A percentile compares a stretch with the other conserved stretches of the same genome.
phyloP scores from a whole-genome alignment of 2,888 invertebrate species.

The Drosophila paranaensis region DNA sequence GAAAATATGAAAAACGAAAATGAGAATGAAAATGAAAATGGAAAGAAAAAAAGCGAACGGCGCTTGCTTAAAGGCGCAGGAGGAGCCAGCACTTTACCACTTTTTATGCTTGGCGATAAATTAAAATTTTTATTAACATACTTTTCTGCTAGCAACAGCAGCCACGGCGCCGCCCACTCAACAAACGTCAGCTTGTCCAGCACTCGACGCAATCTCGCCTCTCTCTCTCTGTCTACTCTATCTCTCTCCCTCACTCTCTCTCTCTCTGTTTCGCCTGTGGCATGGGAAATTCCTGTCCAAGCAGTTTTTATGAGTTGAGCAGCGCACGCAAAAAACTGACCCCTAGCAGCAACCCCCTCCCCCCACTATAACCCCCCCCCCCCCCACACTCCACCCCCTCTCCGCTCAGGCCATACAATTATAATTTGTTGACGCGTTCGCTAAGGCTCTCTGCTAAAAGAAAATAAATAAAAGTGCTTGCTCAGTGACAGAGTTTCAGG shows the following conservation, averaged over 20 bases:
- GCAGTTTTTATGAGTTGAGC: conserved; percentile 47
- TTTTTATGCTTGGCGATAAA: conserved; percentile 65
- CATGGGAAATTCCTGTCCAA: conserved; percentile 13
- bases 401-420: conserved; percentile 44
- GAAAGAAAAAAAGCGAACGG: conserved; percentile 27
- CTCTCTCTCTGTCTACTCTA: neutral
- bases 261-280: neutral
- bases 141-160: conserved; percentile 39
- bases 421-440: conserved; percentile 62
- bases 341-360: neutral
- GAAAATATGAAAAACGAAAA: conserved; percentile 2
- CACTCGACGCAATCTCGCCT: neutral
- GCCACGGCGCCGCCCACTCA: conserved; percentile 29
- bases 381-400: neutral
- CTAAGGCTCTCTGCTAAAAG: conserved; percentile 13
- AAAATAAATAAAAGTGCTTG: conserved; percentile 22
- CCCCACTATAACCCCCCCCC: neutral
- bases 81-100: conserved; percentile 52
- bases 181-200: conserved; percentile 8
- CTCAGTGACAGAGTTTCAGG: conserved; percentile 24
- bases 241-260: no score
- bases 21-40: conserved; percentile 45
- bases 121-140: conserved; percentile 74
- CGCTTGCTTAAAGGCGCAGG: conserved; percentile 39
- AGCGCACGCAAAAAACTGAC: conserved; percentile 55